Percentiles rank a stretch among this genome's conserved stretches.
phyloP scores from a whole-genome alignment of 2,797 vertebrate genomes.

The Menidia menidia region DNA sequence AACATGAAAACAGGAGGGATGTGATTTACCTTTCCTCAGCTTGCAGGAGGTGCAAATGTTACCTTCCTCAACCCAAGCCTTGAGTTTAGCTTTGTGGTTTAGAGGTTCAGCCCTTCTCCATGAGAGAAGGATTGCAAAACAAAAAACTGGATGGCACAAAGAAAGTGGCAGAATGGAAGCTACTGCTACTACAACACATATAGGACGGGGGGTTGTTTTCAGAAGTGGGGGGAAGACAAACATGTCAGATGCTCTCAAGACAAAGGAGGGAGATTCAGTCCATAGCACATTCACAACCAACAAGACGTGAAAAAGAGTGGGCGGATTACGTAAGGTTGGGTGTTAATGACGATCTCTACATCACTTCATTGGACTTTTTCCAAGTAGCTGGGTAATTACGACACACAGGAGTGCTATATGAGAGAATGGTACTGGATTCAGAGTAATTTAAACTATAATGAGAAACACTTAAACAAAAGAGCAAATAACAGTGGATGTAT shows the following conservation, averaged over 20 bases:
- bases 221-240: constrained; percentile 81
- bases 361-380: constrained; percentile 46
- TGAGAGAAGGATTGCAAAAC: constrained; percentile 67
- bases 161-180: constrained; percentile 76
- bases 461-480: constrained; percentile 30
- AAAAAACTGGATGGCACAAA: constrained; percentile 74
- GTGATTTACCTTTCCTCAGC: constrained; percentile 83
- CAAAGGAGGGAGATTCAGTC: constrained; percentile 86
- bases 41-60: constrained; percentile 78
- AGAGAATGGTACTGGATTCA: constrained; percentile 17
- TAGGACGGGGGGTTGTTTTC: constrained; percentile 59
- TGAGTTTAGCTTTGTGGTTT: constrained; percentile 78
- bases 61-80: constrained; percentile 82
- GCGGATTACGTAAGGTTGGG: constrained; percentile 65
- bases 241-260: constrained; percentile 80
- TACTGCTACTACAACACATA: constrained; percentile 80
- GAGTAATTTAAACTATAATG: constrained; percentile 9
- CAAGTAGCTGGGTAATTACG: constrained; percentile 45
- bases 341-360: constrained; percentile 54
- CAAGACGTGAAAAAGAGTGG: constrained; percentile 76
- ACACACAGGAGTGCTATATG: constrained; percentile 30
- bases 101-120: constrained; percentile 73
- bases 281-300: constrained; percentile 80
- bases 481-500: constrained; percentile 13
- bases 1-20: constrained; percentile 80